Evolutionary conservation across 2,888 invertebrate genomes (phyloP), one percentile per base, ranked within the genome.

Genomic region (Eubasilissa splendida): DNA sequence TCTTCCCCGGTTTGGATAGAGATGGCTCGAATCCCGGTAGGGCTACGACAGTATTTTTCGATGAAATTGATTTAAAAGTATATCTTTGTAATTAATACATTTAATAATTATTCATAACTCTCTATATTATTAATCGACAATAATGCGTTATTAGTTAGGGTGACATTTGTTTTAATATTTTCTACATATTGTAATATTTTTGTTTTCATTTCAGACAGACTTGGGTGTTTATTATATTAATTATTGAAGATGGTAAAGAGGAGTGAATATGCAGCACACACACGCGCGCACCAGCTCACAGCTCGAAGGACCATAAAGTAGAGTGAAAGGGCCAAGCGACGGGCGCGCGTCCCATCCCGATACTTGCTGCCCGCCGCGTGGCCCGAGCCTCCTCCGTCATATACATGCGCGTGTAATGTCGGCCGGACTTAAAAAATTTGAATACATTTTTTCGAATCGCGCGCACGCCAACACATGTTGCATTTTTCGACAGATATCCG

Each of bases 381-480:
- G 14, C 31, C 50, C n/a, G 5, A 7, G 42, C 68, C 50, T 74
- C 63, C 77, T 80, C 65, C 82, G 76, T 82, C 82, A 82, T 82
- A 82, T 73, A 54, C 70, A 11, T 22, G 33, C 65, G 78, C 78
- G 56, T 77, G 56, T 79, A 80, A 76, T 53, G 80, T 80, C 75
- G 79, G 76, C 80, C 79, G 75, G 82, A 82, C 80, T 80, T 73
- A 78, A 80, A 82, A 82, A 80, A 82, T 80, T 80, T 82, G 71
- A 80, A 78, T 79, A 80, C 77, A 79, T 80, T 80, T 80, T 77
- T 80, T 74, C 75, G 70, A 63, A 66, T 66, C 70, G 63, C 79
- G 56, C 50, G 50, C 65, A 65, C 82, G 70, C 58, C 65, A 58
- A 78, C 82, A 82, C 66, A 82, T 82, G 82, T 75, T 53, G n/a